These are phyloP conservation scores for Agapostemon virescens DNA, from an alignment of 2,888 invertebrate genomes.

Conservation along the genomic window DNA sequence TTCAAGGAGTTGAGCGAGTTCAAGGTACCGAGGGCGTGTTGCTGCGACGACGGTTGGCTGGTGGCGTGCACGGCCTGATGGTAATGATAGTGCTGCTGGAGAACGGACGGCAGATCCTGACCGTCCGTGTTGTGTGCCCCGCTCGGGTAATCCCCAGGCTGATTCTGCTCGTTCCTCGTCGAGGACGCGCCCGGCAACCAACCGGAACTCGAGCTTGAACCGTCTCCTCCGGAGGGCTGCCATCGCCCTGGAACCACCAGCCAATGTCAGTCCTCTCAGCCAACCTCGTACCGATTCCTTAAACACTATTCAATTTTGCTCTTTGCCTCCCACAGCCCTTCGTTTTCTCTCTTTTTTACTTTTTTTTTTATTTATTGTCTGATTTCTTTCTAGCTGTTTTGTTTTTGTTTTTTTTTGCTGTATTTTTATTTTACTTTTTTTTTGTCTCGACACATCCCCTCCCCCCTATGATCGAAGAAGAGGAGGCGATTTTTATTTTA, in stretches of 20 bases:
- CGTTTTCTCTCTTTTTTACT: slow-evolving; percentile 34
- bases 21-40: slow-evolving; percentile 72
- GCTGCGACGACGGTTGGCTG: slow-evolving; percentile 73
- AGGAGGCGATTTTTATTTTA: slow-evolving; percentile 11
- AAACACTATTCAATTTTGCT: slow-evolving; percentile 76
- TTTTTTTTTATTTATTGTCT: not conserved
- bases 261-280: slow-evolving; percentile 81
- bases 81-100: slow-evolving; percentile 71
- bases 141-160: slow-evolving; percentile 72
- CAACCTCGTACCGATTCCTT: slow-evolving; percentile 79
- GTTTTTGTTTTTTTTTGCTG: slow-evolving; percentile 3
- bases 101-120: slow-evolving; percentile 70
- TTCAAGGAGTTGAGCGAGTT: slow-evolving; percentile 69
- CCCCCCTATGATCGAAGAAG: slow-evolving; percentile 2
- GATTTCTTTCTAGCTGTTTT: not conserved
- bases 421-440: not conserved
- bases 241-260: slow-evolving; percentile 81
- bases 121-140: slow-evolving; percentile 70
- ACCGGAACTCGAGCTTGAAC: slow-evolving; percentile 79
- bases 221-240: slow-evolving; percentile 80
- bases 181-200: slow-evolving; percentile 75
- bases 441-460: not conserved
- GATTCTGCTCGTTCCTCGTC: slow-evolving; percentile 75
- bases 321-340: slow-evolving; percentile 60
- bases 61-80: slow-evolving; percentile 66